A percentile compares a stretch with the other conserved stretches of the same genome.
Conservation (phyloP, 2,113 vertebrate genomes). For the Penelope pileata region DNA sequence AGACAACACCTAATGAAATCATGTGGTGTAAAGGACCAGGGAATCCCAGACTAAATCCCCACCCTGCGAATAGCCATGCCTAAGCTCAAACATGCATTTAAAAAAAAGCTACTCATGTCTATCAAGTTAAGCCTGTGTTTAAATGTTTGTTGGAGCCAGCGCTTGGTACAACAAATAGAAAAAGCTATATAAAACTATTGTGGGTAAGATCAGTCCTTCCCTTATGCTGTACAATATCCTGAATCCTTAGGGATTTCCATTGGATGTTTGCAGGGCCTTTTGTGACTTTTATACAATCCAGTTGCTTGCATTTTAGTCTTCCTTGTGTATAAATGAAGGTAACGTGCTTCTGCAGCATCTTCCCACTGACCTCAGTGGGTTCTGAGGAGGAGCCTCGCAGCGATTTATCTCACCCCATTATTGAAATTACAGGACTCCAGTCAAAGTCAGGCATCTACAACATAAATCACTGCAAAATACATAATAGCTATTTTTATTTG, state of each 20-base stretch:
- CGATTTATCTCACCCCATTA: not conserved
- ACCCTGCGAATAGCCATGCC: conserved; percentile 25
- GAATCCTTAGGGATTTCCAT: not conserved
- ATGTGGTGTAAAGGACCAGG: conserved; percentile 21
- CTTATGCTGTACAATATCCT: not conserved
- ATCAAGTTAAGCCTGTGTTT: conserved; percentile 25
- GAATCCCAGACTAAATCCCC: conserved; percentile 36
- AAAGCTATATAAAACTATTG: not conserved
- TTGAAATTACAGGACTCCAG: not conserved
- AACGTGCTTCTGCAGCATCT: not conserved
- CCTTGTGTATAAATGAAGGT: not conserved
- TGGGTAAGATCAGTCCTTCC: not conserved
- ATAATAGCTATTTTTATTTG: not conserved
- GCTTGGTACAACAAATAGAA: not conserved
- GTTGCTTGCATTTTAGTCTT: not conserved
- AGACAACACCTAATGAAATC: conserved; percentile 62
- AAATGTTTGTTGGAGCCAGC: conserved; percentile 1
- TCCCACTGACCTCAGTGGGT: not conserved
- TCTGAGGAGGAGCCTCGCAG: not conserved
- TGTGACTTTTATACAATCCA: not conserved
- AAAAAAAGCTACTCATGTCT: conserved; percentile 30
- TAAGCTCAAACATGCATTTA: conserved; percentile 49
- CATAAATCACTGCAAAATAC: not conserved
- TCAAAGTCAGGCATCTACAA: not conserved
- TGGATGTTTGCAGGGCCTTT: not conserved